These are phyloP conservation scores for Tachina grossa DNA, from an alignment of 2,888 invertebrate genomes.

Conservation along the genomic window DNA sequence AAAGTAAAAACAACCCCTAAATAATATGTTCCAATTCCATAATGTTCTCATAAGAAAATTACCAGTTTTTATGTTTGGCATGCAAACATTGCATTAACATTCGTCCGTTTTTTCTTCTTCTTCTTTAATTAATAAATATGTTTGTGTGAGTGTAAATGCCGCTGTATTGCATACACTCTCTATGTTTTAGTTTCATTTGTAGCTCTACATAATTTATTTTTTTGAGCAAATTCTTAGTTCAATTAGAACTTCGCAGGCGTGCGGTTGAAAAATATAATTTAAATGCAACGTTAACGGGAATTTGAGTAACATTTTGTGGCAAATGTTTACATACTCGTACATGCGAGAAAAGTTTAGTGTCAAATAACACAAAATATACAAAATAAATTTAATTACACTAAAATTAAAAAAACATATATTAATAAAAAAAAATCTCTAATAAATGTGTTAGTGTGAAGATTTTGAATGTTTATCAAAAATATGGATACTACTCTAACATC, in stretches of 20 bases:
- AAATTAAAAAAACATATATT: neutral
- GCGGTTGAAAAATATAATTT: conserved; percentile 56
- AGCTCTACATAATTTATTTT: conserved; percentile 44
- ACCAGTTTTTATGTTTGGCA: neutral
- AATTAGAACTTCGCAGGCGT: conserved; percentile 71
- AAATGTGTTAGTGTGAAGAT: conserved; percentile 14
- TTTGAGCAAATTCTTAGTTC: conserved; percentile 69
- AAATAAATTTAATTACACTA: neutral
- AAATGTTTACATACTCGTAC: neutral
- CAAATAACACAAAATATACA: neutral
- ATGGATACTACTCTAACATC: conserved; percentile 81
- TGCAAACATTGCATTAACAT: conserved; percentile 69
- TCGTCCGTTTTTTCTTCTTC: conserved; percentile 62
- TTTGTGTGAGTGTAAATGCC: neutral
- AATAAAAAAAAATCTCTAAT: neutral
- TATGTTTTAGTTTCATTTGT: conserved; percentile 56
- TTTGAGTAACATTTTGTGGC: neutral
- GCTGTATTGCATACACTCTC: conserved; percentile 15
- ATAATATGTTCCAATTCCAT: conserved; percentile 66
- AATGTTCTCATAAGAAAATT: conserved; percentile 21
- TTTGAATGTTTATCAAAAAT: conserved; percentile 80
- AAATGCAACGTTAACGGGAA: conserved; percentile 8
- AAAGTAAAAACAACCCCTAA: conserved; percentile 74
- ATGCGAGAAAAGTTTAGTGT: conserved; percentile 10
- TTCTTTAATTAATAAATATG: neutral